Conservation (phyloP, 2,888 invertebrate species). For the Tryphoninae sp. region DNA sequence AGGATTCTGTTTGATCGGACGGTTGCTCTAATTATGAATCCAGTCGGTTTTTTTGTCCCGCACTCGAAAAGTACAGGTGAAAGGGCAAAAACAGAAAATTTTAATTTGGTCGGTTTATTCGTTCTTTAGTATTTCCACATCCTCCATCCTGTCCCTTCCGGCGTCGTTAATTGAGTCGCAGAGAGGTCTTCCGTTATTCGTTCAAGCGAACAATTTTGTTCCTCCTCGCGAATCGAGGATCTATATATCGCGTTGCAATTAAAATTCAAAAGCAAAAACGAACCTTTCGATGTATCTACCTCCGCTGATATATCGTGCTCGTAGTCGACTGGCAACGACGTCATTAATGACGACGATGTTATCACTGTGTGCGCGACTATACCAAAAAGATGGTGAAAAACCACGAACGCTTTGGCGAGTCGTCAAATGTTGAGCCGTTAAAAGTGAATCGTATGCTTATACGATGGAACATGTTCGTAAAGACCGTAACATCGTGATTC, state of each 20-base stretch:
- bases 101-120: neutral
- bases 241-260: constrained; percentile 44
- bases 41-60: too few species aligned
- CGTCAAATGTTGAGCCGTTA: neutral
- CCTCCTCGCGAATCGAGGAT: constrained; percentile 5
- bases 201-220: constrained; percentile 19
- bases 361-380: neutral
- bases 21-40: too few species aligned
- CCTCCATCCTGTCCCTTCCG: neutral
- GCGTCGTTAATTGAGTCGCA: constrained; percentile 32
- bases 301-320: neutral
- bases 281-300: constrained; percentile 18
- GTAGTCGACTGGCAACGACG: constrained; percentile 22
- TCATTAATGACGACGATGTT: constrained; percentile 40
- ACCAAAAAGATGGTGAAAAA: neutral
- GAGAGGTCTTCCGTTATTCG: neutral
- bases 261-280: constrained; percentile 50
- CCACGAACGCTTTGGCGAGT: neutral
- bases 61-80: too few species aligned
- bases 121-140: neutral
- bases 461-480: neutral
- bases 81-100: too few species aligned
- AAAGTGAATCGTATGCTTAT: neutral
- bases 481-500: neutral
- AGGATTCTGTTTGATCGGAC: too few species aligned